Conservation (phyloP, 2,797 vertebrate genomes). For the Sandelia bainsii region DNA sequence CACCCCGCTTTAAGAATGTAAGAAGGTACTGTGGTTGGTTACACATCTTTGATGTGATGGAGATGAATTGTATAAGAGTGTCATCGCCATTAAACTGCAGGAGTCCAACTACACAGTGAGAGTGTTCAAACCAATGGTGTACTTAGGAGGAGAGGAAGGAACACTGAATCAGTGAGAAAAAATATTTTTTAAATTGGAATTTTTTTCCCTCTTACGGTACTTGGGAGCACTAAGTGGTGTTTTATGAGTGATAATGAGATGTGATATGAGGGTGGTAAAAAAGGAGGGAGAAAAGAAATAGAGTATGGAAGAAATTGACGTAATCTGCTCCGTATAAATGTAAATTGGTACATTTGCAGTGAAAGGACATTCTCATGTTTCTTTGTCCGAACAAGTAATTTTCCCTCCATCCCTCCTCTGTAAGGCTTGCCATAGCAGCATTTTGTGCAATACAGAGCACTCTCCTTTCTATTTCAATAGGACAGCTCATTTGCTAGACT, state of each 20-base stretch:
- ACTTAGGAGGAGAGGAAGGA: slow-evolving; percentile 20
- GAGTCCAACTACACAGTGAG: slow-evolving; percentile 41
- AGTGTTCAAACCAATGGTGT: slow-evolving; percentile 60
- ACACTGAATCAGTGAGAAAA: slow-evolving; percentile 58
- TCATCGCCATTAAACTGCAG: slow-evolving; percentile 46
- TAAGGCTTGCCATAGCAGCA: slow-evolving; percentile 85
- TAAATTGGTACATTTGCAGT: slow-evolving; percentile 86
- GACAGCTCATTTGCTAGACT: slow-evolving; percentile 91
- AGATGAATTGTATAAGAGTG: slow-evolving; percentile 36
- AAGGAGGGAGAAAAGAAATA: slow-evolving; percentile 37
- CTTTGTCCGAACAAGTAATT: slow-evolving; percentile 88
- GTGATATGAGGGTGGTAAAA: slow-evolving; percentile 44
- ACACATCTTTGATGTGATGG: slow-evolving; percentile 47
- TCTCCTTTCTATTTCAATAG: slow-evolving; percentile 89
- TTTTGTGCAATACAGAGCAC: slow-evolving; percentile 84
- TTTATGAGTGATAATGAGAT: slow-evolving; percentile 77
- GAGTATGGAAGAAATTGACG: slow-evolving; percentile 72
- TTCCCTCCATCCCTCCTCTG: slow-evolving; percentile 74
- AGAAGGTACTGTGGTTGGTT: slow-evolving; percentile 46
- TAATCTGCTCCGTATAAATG: slow-evolving; percentile 81
- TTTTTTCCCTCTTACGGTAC: slow-evolving; percentile 30
- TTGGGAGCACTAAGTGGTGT: slow-evolving; percentile 59
- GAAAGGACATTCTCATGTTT: slow-evolving; percentile 85
- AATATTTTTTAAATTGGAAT: slow-evolving; percentile 45
- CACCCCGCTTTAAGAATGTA: slow-evolving; percentile 20